Evolutionary conservation across 2,113 vertebrate species (phyloP), one percentile per base, ranked within the genome.

Genomic region (Nipponia nippon): DNA sequence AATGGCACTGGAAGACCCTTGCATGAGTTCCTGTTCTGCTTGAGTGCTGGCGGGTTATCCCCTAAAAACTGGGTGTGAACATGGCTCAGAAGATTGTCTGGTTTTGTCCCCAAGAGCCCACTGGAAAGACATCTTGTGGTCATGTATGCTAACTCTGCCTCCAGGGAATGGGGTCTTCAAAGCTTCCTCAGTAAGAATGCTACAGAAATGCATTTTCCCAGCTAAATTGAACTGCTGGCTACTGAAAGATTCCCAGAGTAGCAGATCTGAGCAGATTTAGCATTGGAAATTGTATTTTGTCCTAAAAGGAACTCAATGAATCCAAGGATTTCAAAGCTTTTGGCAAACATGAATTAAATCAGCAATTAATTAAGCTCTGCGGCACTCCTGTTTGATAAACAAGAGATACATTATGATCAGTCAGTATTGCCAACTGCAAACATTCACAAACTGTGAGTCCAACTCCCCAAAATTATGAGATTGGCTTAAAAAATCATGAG

Each of bases 401-500:
- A 76, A 92, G 90, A 92, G 66, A 55, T 90, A 95, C 84, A 94
- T 92, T 87, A 93, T 27, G 91, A 96, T 93, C 89, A 72, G 77
- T 91, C 53, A 4, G 62, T 90, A 70, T 91, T 97, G 91, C 96
- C 97, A 97, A 89, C 83, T 89, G 91, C 6, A 82, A 83, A 53
- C 70, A 71, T 85, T 73, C 89, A 63, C 62, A 88, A 83, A 96
- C 77, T 47, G 44, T 16, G 80, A 92, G 85, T 65, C 95, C 89
- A 95, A 83, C 66, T 96, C 95, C 94, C 95, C 86, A 92, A 97
- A 97, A 97, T 94, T 94, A 96, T 66, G 91, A 95, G 93, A 95
- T 91, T 95, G 91, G 94, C 94, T 97, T 96, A 84, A 95, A 97
- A 94, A 96, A 93, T 85, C 93, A 80, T 9, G 62, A 90, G 96